These are phyloP conservation scores for Acrocephalus scirpaceus DNA, from an alignment of 2,797 vertebrate genomes.

Conservation along the genomic window DNA sequence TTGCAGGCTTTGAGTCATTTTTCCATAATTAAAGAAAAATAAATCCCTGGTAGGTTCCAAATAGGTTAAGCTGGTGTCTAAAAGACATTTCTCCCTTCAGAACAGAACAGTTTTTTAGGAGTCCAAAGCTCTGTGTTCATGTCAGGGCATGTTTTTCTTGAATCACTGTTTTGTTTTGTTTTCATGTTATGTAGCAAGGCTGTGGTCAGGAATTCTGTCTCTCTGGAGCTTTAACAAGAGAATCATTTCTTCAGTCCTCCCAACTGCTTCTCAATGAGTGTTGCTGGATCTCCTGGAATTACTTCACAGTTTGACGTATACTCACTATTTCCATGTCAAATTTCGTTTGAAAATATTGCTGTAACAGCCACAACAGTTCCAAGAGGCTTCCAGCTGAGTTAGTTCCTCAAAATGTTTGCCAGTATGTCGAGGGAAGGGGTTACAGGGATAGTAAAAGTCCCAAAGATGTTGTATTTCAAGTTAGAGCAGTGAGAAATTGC, in stretches of 20 bases:
- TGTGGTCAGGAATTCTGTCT: conserved; percentile 46
- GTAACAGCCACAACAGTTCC: neutral
- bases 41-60: neutral
- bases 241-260: conserved; percentile 6
- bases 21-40: neutral
- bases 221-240: conserved; percentile 2
- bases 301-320: neutral
- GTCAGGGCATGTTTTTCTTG: conserved; percentile 27
- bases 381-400: neutral
- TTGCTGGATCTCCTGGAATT: conserved; percentile 18
- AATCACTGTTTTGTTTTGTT: conserved; percentile 21
- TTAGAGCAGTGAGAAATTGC: neutral
- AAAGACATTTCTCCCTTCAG: neutral
- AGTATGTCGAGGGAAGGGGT: neutral
- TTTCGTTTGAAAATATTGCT: neutral
- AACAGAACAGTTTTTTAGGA: neutral
- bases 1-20: neutral
- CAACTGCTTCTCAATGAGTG: neutral
- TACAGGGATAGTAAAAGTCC: neutral
- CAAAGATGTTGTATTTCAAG: neutral
- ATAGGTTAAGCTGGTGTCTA: neutral
- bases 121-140: neutral
- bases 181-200: neutral
- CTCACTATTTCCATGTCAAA: conserved; percentile 25
- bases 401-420: neutral